A percentile compares a stretch with the other conserved stretches of the same genome.
Evolutionary conservation across 92 coral and sea anemone species (phyloP).

Genomic region (Meandrina meandrites): DNA sequence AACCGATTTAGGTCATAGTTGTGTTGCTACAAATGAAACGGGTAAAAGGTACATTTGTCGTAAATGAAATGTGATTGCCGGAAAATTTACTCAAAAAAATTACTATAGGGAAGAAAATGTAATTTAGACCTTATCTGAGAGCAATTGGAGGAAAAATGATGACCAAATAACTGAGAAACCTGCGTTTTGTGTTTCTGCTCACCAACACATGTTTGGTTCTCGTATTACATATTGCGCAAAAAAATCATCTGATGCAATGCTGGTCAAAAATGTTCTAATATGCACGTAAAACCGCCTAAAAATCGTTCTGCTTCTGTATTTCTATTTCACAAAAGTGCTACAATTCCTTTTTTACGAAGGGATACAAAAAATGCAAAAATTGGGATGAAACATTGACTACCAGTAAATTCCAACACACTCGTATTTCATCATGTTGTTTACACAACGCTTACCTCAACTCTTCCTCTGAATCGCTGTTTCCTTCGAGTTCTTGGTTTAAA

Average conservation of each 20-base stretch:
- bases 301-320: not conserved
- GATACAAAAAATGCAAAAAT: not conserved
- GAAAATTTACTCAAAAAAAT: not conserved
- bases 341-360: conserved; percentile 22
- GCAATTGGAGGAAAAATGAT: not conserved
- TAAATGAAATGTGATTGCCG: not conserved
- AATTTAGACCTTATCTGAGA: not conserved
- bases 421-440: not conserved
- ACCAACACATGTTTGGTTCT: not conserved
- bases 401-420: not conserved
- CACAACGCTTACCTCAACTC: conserved; percentile 1
- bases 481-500: conserved; percentile 25
- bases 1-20: not conserved
- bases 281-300: not conserved
- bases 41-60: not conserved
- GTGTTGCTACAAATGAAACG: not conserved
- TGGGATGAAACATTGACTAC: not conserved
- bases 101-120: no score
- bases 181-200: not conserved
- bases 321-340: not conserved
- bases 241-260: not conserved
- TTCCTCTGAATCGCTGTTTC: not conserved
- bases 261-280: not conserved
- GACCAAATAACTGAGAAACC: not conserved
- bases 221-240: not conserved